phyloP scores from a whole-genome alignment of 2,888 invertebrate species.

The Mesorhabditis spiculigera region DNA sequence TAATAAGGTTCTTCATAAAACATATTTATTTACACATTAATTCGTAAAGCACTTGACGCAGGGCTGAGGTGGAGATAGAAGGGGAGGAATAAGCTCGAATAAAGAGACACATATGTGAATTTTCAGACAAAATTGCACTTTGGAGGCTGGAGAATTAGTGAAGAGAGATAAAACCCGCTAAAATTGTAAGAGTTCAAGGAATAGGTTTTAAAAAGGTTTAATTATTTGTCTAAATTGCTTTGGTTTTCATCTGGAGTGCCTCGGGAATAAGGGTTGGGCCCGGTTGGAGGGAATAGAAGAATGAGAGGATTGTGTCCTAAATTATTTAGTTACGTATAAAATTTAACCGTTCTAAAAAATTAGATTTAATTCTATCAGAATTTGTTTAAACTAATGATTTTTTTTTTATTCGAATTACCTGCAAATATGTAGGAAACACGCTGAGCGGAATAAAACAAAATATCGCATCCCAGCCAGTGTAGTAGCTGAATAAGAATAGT shows the following conservation, averaged over 20 bases:
- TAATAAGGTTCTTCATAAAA: too few relatives aligned
- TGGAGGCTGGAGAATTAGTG: too few relatives aligned
- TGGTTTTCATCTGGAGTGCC: background rate
- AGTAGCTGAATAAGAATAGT: conserved; percentile 24
- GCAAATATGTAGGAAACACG: conserved; percentile 36
- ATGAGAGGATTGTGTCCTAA: conserved; percentile 27
- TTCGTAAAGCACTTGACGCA: too few relatives aligned
- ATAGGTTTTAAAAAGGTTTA: background rate
- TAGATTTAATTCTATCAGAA: too few relatives aligned
- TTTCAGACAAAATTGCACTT: too few relatives aligned
- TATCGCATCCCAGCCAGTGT: conserved; percentile 48
- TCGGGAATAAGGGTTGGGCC: conserved; percentile 35
- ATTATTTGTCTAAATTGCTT: background rate
- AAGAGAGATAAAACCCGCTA: too few relatives aligned
- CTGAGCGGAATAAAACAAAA: conserved; percentile 46
- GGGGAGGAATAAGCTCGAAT: too few relatives aligned
- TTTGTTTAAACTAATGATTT: background rate
- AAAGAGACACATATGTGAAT: too few relatives aligned
- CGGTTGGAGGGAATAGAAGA: conserved; percentile 34
- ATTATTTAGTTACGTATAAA: background rate
- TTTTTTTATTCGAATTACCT: conserved; percentile 13
- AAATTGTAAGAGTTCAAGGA: too few relatives aligned
- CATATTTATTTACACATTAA: too few relatives aligned
- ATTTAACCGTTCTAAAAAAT: too few relatives aligned
- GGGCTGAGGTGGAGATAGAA: too few relatives aligned